Base-by-base conservation (phyloP, 1,140 invertebrate species). In the Trichoplusia ni region DNA sequence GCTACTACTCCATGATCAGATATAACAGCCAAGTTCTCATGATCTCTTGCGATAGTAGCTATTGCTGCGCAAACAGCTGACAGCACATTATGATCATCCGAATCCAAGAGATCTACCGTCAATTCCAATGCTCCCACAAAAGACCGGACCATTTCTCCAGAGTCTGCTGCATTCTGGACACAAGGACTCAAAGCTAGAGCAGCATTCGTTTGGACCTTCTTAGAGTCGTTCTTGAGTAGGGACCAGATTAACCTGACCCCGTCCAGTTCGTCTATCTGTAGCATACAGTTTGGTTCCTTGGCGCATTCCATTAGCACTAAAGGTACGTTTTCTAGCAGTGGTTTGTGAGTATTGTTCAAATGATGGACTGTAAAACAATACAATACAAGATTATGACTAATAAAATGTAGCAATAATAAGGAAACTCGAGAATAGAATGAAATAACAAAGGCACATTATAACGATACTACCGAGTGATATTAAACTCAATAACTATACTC, bases 201-300 rank as follows among this genome's bases (percentile, higher is more conserved):
- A 0, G 98, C 97, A 76, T 96, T 96, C 0, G 96, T 95, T 86
- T 97, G 96, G 1, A 97, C 96, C 68, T 93, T 94, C 59, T 93
- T 94, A 40, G 93, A 94, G 27, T 94, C 93, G 76, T 98, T 97
- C 80, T 98, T 99, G 0, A 99, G 88, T 0, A 99, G 89, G 0
- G 97, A 98, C 98, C 98, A 99, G 40, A 98, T 92, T 0, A 99
- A 90, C 61, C 98, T 91, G 0, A 98, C 96, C 0, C 97, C 98
- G 87, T 99, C 98, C 18, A 98, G 81, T 61, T 95, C 92, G 69
- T 98, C 97, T 31, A 98, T 96, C 46, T 95, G 92, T 0, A 88
- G 85, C 94, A 97, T 96, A 66, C 94, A 95, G 6, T 91, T 91
- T 9, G 91, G 84, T 73, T 95, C 94, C 74, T 94, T 93, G 2